Conservation (phyloP, 2,113 vertebrate species). For the Mystacornis crossleyi region DNA sequence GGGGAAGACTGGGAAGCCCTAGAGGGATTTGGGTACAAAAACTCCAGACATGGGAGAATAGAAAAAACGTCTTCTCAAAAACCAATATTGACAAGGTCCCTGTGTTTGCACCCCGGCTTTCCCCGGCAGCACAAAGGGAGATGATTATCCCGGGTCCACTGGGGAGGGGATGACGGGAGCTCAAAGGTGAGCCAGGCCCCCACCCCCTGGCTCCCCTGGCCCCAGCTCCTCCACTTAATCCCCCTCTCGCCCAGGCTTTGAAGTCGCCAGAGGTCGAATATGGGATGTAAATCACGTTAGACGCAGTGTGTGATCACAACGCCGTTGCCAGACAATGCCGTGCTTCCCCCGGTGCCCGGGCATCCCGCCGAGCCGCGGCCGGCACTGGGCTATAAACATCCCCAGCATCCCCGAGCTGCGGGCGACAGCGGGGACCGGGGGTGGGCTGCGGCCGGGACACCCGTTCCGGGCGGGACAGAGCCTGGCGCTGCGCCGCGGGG, state of each 20-base stretch:
- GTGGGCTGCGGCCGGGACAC: neutral
- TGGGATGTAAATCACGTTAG: slow-evolving; percentile 32
- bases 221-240: slow-evolving; percentile 5
- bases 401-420: neutral
- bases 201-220: neutral
- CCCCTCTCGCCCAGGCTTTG: slow-evolving; percentile 1
- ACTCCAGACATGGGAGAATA: slow-evolving; percentile 25
- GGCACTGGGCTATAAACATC: neutral
- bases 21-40: slow-evolving; percentile 25
- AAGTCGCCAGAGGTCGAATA: slow-evolving; percentile 42
- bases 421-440: neutral
- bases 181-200: neutral
- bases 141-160: neutral
- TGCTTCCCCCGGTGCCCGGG: neutral
- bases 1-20: neutral
- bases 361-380: neutral
- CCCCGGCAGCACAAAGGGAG: neutral
- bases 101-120: slow-evolving; percentile 23
- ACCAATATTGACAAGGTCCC: slow-evolving; percentile 10
- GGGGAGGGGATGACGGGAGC: neutral
- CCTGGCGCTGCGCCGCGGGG: neutral
- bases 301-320: slow-evolving; percentile 10
- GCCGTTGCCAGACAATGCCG: slow-evolving; percentile 4
- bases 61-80: slow-evolving; percentile 59
- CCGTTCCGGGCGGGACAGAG: rapidly evolving